Evolutionary conservation across 2,888 invertebrate species (phyloP), one percentile per base, ranked within the genome.

Genomic region (Agrotis segetum): DNA sequence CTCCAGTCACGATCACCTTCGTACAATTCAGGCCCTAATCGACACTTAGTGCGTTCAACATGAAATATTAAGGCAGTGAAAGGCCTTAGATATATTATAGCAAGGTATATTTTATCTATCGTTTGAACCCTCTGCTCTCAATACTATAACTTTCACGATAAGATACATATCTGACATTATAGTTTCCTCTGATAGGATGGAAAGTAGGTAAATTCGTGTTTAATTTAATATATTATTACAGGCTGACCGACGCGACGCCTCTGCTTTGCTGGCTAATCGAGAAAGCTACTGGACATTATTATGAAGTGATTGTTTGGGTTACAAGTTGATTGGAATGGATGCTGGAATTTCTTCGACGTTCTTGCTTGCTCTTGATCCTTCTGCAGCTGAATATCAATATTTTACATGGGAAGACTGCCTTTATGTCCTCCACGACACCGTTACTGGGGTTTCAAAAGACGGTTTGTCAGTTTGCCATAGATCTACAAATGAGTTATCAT

Each of bases 121-220:
- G 70, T 58, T 61, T 66, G 60, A 73, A 81, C 74, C 74, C 74
- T 78, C 79, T 71, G 67, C 74, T 84, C 78, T 72, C 85, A 78
- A 75, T 82, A 71, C 70, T 67, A 81, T 84, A 78, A 73, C 82
- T 83, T 84, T 84, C 85, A 69, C 79, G 82, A 82, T 82, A 69
- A 82, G 79, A 83, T 83, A 68, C 74, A 81, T 84, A 82, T 82
- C 82, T 83, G 70, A 71, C 73, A 67, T 71, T 81, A 73, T 71
- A 67, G 78, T 84, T 84, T 74, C 74, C 77, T 81, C 16, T 17
- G 79, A 79, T 78, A 64, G 44, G 64, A 69, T 59, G 77, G 71
- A 82, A 78, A 79, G 82, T 79, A 56, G 79, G 79, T 79, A 71
- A 81, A 68, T 71, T 79, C 58, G 71, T 82, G 59, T 82, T 77